Conservation (phyloP, 1,140 invertebrate genomes). For the Tenebrio molitor region DNA sequence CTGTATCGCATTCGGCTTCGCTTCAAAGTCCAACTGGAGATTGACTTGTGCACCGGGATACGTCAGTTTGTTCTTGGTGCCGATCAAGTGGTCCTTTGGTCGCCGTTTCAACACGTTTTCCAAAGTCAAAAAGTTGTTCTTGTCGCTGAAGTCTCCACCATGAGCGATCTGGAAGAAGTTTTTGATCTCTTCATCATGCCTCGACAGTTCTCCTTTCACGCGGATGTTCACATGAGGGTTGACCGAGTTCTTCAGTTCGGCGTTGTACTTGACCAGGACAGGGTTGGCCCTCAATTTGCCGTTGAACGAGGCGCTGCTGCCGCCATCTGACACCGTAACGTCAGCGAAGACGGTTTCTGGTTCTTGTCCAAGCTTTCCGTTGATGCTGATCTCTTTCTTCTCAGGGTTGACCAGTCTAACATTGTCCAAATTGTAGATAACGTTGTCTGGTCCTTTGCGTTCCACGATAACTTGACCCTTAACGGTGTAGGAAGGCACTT, state of each 20-base stretch:
- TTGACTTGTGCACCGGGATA: constrained; percentile 70
- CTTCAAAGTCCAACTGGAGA: constrained; percentile 68
- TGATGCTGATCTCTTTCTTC: constrained; percentile 67
- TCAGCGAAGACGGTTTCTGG: constrained; percentile 67
- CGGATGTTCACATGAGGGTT: constrained; percentile 75
- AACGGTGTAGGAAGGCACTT: constrained; percentile 69
- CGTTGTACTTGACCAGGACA: constrained; percentile 65
- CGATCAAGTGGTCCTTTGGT: constrained; percentile 52
- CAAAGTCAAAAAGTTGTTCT: constrained; percentile 69
- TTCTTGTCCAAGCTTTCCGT: constrained; percentile 69
- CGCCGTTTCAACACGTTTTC: constrained; percentile 50
- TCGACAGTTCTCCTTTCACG: constrained; percentile 67
- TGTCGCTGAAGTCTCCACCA: constrained; percentile 73
- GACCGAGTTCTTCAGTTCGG: constrained; percentile 69
- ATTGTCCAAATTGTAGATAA: constrained; percentile 72
- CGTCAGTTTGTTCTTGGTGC: constrained; percentile 66
- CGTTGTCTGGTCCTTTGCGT: constrained; percentile 66
- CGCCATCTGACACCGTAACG: constrained; percentile 69
- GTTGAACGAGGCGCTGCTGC: constrained; percentile 68
- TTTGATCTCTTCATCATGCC: constrained; percentile 57
- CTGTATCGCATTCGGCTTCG: constrained; percentile 69
- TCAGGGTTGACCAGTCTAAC: constrained; percentile 68
- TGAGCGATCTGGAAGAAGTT: constrained; percentile 73
- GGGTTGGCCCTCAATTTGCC: constrained; percentile 60
- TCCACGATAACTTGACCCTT: constrained; percentile 71